Evolutionary conservation across 2,888 invertebrate genomes (phyloP).

Genomic region (Encarsia formosa): DNA sequence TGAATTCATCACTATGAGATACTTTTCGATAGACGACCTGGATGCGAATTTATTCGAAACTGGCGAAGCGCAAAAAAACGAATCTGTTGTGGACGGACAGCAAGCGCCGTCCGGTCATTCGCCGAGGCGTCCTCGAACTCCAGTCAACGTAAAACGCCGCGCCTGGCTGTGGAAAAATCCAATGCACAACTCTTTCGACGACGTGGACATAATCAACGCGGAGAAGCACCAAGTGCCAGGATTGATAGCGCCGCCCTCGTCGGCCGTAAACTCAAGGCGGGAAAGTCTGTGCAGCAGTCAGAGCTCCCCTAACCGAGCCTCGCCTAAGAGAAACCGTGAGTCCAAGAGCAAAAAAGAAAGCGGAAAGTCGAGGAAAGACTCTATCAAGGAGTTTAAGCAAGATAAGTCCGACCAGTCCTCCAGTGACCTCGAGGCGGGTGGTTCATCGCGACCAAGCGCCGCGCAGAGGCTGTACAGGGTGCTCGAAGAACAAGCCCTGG

Average conservation of each 20-base stretch:
- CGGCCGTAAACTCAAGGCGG: constrained; percentile 43
- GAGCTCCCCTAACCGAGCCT: constrained; percentile 42
- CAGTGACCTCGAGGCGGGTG: constrained; percentile 33
- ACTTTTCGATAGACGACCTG: constrained; percentile 46
- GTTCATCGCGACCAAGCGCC: constrained; percentile 39
- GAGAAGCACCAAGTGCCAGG: constrained; percentile 29
- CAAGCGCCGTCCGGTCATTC: too few species aligned
- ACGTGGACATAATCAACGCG: constrained; percentile 35
- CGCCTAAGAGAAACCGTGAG: constrained; percentile 40
- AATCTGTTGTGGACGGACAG: constrained; percentile 27
- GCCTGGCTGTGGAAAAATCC: constrained; percentile 45
- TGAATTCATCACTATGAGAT: neutral
- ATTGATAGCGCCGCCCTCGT: constrained; percentile 32
- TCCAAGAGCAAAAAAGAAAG: constrained; percentile 3
- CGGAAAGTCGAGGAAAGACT: constrained; percentile 7
- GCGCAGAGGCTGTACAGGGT: constrained; percentile 48
- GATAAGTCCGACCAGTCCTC: constrained; percentile 29
- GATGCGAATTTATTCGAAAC: constrained; percentile 48
- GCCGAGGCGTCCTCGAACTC: constrained; percentile 6
- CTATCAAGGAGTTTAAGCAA: constrained; percentile 7
- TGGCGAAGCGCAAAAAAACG: constrained; percentile 33
- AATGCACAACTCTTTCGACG: constrained; percentile 39
- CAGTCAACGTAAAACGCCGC: constrained; percentile 36
- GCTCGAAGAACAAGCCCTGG: constrained; percentile 47
- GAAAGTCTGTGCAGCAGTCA: constrained; percentile 42